Conservation (phyloP, 2,888 invertebrate species). For the Rhyacophila evoluta region DNA sequence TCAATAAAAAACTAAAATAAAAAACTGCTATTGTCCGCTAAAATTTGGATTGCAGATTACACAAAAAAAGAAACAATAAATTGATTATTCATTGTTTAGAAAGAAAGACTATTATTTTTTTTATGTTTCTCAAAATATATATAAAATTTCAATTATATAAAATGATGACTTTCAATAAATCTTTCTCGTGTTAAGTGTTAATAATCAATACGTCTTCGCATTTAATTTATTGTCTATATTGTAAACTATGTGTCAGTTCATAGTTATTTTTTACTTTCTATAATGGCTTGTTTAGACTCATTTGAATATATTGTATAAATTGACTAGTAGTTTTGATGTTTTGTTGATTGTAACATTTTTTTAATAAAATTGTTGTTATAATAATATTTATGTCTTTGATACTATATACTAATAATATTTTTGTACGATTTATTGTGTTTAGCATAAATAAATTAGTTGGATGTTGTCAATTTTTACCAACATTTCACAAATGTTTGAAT, state of each 20-base stretch:
- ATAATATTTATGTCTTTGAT: neutral
- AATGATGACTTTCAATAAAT: neutral
- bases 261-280: constrained; percentile 5
- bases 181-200: neutral
- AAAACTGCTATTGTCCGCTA: too few relatives aligned
- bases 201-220: constrained; percentile 1
- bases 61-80: too few relatives aligned
- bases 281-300: constrained; percentile 22
- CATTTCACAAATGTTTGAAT: neutral
- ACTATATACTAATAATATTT: neutral
- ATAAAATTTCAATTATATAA: too few relatives aligned
- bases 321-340: neutral
- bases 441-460: neutral
- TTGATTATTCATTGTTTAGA: too few relatives aligned
- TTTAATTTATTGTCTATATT: constrained; percentile 9
- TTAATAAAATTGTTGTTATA: constrained; percentile 1
- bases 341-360: constrained; percentile 17
- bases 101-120: too few relatives aligned
- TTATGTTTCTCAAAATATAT: too few relatives aligned
- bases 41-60: too few relatives aligned
- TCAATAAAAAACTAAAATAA: too few relatives aligned
- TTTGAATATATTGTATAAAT: neutral
- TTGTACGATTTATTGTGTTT: neutral
- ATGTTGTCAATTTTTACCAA: neutral
- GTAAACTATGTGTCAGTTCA: neutral